Base-by-base conservation (phyloP, 2,113 vertebrate genomes). In the Chloropsis cyanopogon region DNA sequence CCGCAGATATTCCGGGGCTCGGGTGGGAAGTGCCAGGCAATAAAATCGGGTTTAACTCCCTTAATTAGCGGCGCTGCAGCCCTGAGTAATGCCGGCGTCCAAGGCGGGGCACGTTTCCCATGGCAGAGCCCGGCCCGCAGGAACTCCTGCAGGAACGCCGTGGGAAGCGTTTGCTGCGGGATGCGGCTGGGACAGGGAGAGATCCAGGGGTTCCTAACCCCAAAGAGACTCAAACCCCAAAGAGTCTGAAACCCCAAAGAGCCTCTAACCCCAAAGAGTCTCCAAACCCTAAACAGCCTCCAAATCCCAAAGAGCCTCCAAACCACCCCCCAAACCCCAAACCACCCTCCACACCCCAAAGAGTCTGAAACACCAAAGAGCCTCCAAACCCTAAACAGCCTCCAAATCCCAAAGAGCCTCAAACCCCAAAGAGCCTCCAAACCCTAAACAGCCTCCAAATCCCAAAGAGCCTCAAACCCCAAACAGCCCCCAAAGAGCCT, bases 71-170 rank as follows among this genome's bases (percentile, higher is more conserved):
- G 80, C 68, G 10, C 71, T 47, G 90, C 91, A 71, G 33, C 84
- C 82, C 25, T 97, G 97, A 97, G 97, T 97, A 97, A 98, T 95
- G 94, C 65, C 68, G 86, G 96, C 92, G 73, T 91, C 83, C 82
- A 73, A 97, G 98, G 98, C 49, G 97, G 82, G 97, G 98, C 95
- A 44, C 25, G 42, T 77, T 96, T 97, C 94, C 96, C 93, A 92
- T 96, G 87, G 88, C 95, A 46, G 78, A 87, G 94, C 95, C 93
- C 90, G 81, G 57, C 75, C 86, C 49, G 73, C 93, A 41, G 49
- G 91, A 96, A 86, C 86, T 52, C 95, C 37, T 37, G 37, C n/a
- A 37, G 37, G 37, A 37, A 37, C 37, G 37, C 37, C 94, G 41
- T 81, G 87, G 87, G 85, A 96, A 97, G 95, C 9, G 35, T 90